A percentile compares a stretch with the other conserved stretches of the same genome.
Conservation (phyloP, 2,888 invertebrate species). For the Eretmocerus hayati region DNA sequence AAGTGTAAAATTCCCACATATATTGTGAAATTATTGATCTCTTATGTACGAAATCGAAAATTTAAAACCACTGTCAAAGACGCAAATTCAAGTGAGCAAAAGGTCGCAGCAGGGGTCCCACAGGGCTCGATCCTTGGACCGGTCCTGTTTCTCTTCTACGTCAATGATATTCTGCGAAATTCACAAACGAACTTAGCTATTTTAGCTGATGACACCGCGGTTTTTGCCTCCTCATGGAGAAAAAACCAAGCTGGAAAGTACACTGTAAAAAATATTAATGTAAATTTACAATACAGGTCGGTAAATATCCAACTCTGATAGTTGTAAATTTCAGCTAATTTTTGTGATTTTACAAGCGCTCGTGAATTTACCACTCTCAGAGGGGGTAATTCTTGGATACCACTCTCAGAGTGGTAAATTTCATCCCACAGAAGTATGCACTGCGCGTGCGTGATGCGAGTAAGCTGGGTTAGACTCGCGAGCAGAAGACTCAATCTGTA, state of each 20-base stretch:
- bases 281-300: too few species aligned
- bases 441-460: too few species aligned
- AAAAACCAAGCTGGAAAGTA: constrained; percentile 1
- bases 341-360: too few species aligned
- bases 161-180: constrained; percentile 22
- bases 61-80: constrained; percentile 26
- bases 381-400: too few species aligned
- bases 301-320: too few species aligned
- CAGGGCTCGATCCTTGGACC: constrained; percentile 27
- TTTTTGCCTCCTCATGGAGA: constrained; percentile 16
- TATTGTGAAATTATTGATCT: constrained; percentile 24
- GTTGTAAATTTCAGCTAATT: too few species aligned
- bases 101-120: constrained; percentile 31
- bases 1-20: constrained; percentile 22
- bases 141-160: constrained; percentile 19
- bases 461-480: too few species aligned
- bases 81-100: background rate
- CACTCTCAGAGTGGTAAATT: too few species aligned
- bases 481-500: too few species aligned
- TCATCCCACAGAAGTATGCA: too few species aligned
- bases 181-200: constrained; percentile 17
- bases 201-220: constrained; percentile 27
- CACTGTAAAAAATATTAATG: too few species aligned
- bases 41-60: constrained; percentile 25
- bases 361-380: too few species aligned